Evolutionary conservation across 1,140 invertebrate species (phyloP).

Genomic region (Tetragonula clypearis): DNA sequence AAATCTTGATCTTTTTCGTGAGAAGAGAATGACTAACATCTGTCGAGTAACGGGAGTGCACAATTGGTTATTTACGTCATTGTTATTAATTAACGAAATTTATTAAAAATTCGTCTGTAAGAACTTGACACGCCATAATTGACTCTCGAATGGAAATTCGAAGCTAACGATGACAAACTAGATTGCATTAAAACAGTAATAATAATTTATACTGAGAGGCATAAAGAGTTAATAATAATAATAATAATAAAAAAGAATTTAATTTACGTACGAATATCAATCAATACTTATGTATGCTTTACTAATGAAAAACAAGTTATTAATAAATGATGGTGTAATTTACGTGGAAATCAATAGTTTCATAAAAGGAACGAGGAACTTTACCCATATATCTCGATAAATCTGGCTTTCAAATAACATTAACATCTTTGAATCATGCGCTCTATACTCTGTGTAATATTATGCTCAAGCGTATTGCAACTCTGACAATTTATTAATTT

Average conservation of each 20-base stretch:
- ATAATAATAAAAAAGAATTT: background rate
- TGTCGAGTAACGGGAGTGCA: background rate
- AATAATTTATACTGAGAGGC: background rate
- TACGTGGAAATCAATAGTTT: background rate
- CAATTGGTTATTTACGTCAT: background rate
- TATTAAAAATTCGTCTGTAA: background rate
- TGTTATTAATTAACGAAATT: background rate
- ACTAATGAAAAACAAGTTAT: slow-evolving; percentile 22
- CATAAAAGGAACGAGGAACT: background rate
- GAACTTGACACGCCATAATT: background rate
- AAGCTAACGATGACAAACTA: background rate
- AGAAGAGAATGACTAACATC: background rate
- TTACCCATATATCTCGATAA: background rate
- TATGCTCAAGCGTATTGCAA: no score
- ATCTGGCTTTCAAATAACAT: background rate
- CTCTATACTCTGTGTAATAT: no score
- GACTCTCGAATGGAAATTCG: no score
- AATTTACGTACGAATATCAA: no score
- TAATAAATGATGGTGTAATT: slow-evolving; percentile 4
- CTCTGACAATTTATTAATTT: background rate
- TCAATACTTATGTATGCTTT: background rate
- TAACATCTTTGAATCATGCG: background rate
- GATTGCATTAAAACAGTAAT: background rate
- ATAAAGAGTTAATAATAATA: background rate
- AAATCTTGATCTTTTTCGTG: background rate